Conservation (phyloP, 2,797 vertebrate genomes). For the Crenichthys baileyi region DNA sequence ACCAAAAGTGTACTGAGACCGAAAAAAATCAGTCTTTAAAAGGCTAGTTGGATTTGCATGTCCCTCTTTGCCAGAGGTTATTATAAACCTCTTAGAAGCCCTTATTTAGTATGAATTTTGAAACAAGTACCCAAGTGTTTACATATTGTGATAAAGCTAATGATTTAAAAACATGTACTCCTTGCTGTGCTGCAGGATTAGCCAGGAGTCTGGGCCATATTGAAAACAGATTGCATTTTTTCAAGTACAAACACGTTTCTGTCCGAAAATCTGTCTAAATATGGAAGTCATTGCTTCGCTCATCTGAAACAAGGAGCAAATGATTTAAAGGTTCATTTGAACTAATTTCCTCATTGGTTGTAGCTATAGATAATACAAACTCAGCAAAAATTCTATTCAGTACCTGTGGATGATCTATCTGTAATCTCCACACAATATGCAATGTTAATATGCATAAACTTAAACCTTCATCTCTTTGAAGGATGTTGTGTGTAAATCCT, state of each 20-base stretch:
- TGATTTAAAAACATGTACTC: conserved; percentile 36
- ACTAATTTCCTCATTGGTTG: background rate
- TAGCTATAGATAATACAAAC: background rate
- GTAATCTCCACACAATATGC: background rate
- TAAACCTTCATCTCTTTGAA: background rate
- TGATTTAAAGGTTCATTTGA: background rate
- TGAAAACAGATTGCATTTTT: background rate
- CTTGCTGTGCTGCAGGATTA: conserved; percentile 9
- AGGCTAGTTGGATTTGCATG: background rate
- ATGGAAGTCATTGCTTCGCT: background rate
- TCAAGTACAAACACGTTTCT: background rate
- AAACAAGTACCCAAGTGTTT: conserved; percentile 23
- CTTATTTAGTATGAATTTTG: conserved; percentile 25
- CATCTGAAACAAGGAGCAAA: background rate
- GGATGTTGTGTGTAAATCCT: too few relatives aligned
- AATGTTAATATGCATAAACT: background rate
- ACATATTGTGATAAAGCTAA: conserved; percentile 30
- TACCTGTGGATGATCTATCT: background rate
- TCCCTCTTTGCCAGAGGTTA: background rate
- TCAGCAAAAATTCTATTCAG: background rate
- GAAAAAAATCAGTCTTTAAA: background rate
- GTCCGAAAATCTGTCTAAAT: background rate
- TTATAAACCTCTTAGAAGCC: conserved; percentile 10
- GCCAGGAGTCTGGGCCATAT: background rate
- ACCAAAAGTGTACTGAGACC: background rate